Evolutionary conservation across 2,113 vertebrate genomes (phyloP), one percentile per base, ranked within the genome.

Genomic region (Zosterops japonicus): DNA sequence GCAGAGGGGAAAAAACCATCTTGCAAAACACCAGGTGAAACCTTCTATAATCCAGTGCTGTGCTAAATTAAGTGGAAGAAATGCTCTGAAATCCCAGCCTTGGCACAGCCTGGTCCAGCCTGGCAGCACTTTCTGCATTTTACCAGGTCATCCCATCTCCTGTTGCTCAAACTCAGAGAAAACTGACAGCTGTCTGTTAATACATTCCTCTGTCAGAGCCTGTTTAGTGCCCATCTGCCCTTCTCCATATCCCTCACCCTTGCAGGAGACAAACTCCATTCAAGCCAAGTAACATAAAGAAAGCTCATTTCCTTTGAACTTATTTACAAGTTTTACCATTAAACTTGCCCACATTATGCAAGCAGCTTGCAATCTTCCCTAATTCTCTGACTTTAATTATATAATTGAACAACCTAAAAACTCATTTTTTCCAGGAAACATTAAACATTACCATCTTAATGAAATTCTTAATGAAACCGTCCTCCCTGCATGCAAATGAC

Each of bases 401-500:
- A 97, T 97, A 98, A 98, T 98, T 98, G 98, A 98, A 97, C 97
- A 97, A 98, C 94, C 93, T 96, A 77, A 97, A 98, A 98, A 28
- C 97, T 98, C 97, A 98, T 98, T 98, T 98, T 98, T 98, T 96
- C 97, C 96, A 96, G 97, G 97, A 98, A 98, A 98, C 97, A 97
- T 98, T 98, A 98, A 98, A 98, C 98, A 98, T 98, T 98, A 98
- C 97, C 97, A 98, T 98, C 98, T 98, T 98, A 98, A 98, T 98
- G 98, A 98, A 98, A 98, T 98, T 98, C 97, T 98, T 98, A 98
- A 98, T 98, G 98, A 98, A 98, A 98, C 74, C 52, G 57, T 98
- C 96, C 97, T 94, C 97, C 96, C 70, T 97, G 98, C 97, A 98
- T 98, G 98, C 98, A 98, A 98, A 98, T 98, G 97, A 98, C 97